A percentile compares a stretch with the other conserved stretches of the same genome.
These are phyloP conservation scores for Tenthredo mesomela DNA, from an alignment of 2,888 invertebrate genomes.

Conservation along the genomic window DNA sequence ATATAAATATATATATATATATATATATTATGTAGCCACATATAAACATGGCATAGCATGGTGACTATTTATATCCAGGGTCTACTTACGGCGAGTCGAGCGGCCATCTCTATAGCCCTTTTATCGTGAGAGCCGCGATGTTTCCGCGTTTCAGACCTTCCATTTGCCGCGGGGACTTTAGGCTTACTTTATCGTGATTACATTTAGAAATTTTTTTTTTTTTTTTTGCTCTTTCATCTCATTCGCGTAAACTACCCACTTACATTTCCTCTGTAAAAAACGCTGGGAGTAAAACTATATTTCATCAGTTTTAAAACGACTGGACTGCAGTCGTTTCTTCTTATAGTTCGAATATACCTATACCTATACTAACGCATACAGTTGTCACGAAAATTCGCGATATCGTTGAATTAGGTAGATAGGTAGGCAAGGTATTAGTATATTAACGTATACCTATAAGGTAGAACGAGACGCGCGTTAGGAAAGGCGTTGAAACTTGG, in stretches of 20 bases:
- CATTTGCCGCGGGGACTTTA: slow-evolving; percentile 18
- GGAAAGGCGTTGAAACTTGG: slow-evolving; percentile 36
- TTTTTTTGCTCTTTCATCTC: slow-evolving; percentile 6
- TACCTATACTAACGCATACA: not conserved
- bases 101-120: slow-evolving; percentile 34
- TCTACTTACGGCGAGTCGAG: slow-evolving; percentile 30
- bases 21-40: not conserved
- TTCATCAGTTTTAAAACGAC: slow-evolving; percentile 6
- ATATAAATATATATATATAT: not conserved
- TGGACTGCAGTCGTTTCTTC: slow-evolving; percentile 5
- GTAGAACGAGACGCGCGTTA: slow-evolving; percentile 1
- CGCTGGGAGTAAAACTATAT: not conserved
- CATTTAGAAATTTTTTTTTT: not conserved
- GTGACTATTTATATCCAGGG: slow-evolving; percentile 30
- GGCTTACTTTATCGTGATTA: slow-evolving; percentile 42
- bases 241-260: slow-evolving; percentile 39
- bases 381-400: slow-evolving; percentile 27
- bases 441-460: not conserved
- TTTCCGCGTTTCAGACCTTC: slow-evolving; percentile 21
- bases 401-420: not conserved
- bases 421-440: not conserved
- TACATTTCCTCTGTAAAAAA: slow-evolving; percentile 34
- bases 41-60: not conserved
- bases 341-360: not conserved
- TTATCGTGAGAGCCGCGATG: slow-evolving; percentile 35